phyloP scores from a whole-genome alignment of 2,113 vertebrate species.

The Hystrix cristata region DNA sequence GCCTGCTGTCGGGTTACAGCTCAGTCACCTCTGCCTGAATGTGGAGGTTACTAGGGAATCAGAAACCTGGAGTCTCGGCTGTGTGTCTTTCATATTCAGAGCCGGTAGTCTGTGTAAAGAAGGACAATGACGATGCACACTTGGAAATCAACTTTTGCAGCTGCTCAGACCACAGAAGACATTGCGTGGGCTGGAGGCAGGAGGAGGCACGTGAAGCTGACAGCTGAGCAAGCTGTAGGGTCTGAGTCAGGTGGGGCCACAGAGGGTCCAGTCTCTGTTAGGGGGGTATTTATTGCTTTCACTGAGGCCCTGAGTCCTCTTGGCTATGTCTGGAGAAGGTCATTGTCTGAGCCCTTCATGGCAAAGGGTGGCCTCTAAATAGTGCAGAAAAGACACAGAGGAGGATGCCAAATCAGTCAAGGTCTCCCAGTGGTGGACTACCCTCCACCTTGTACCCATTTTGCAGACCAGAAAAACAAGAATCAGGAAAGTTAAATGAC shows the following conservation, averaged over 20 bases:
- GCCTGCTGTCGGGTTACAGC: background rate
- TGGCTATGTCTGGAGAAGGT: too few relatives aligned
- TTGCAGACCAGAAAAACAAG: background rate
- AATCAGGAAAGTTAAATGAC: background rate
- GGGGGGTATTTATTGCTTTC: background rate
- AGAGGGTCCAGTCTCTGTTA: rapidly evolving
- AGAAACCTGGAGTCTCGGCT: background rate
- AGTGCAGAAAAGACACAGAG: too few relatives aligned
- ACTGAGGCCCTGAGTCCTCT: background rate
- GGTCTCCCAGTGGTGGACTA: background rate
- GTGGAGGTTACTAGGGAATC: background rate
- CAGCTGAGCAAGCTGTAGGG: rapidly evolving
- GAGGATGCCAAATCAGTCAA: background rate
- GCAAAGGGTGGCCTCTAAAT: background rate
- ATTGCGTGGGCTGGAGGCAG: rapidly evolving
- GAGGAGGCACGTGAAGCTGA: rapidly evolving
- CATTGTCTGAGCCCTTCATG: background rate
- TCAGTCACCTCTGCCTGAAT: rapidly evolving
- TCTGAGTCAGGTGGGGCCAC: too few relatives aligned
- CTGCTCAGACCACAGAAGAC: background rate
- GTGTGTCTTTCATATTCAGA: background rate
- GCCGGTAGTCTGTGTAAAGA: background rate
- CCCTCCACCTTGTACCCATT: rapidly evolving
- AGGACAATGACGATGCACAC: rapidly evolving
- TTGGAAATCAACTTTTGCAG: background rate